Base-by-base conservation (phyloP, 37 sponge, comb jelly and placozoan species). In the Amphimedon queenslandica region DNA sequence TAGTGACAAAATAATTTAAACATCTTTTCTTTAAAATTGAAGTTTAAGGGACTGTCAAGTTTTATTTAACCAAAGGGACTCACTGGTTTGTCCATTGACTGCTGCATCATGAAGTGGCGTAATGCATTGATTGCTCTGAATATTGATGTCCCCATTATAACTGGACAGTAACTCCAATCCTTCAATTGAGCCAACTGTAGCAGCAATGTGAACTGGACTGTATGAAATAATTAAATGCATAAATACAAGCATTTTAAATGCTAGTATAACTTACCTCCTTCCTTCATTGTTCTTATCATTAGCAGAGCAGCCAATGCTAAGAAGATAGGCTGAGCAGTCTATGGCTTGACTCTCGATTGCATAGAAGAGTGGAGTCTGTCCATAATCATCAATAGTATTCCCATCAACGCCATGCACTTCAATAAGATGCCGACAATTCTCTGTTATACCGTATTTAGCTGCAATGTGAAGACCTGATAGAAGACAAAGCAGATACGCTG, bases 291-390 rank as follows among this genome's bases (percentile, higher is more conserved):
- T 72, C 61, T 42, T 66, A 40, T 84, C 81, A 36, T 80, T 60
- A n/a, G 80, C 61, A 10, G 64, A 63, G 69, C 80, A 73, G 1
- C 88, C 88, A 33, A 76, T 76, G 23, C 69, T 71, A 1, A 92
- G 69, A 28, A 92, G 71, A 41, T 81, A 87, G 5, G 64, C 74
- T 65, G 77, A 68, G 64, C 89, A 84, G 42, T 77, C 82, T 16
- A 82, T 0, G 33, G 68, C 53, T 1, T 78, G 77, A 57, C 77
- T 64, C 35, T 78, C 82, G 47, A 88, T 60, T 1, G 93, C 82
- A 75, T 70, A n/a, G 75, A 82, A 83, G 33, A 93, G 79, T n/a
- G 93, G 79, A 4, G 85, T 88, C 76, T 82, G 93, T 10, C 86
- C 89, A 13, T 69, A 67, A 20, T 28, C 24, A 68, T 93, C 93